Evolutionary conservation across 2,888 invertebrate species (phyloP), one percentile per base, ranked within the genome.

Genomic region (Neoaliturus tenellus): DNA sequence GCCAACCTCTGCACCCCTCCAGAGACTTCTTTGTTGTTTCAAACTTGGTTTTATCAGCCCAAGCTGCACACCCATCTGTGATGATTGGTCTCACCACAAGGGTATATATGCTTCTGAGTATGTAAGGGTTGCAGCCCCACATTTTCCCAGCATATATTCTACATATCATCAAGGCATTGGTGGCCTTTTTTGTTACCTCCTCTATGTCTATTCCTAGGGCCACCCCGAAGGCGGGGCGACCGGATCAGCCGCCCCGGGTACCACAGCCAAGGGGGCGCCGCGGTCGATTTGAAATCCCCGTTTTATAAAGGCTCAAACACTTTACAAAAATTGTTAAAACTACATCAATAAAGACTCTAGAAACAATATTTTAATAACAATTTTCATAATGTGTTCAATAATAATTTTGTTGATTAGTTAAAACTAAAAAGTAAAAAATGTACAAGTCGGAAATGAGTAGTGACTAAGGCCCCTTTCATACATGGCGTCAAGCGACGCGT

Each of bases 1-100:
- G 51, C 51, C n/a, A 51, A n/a, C 51, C 51, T 51, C 51, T 51
- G 51, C n/a, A 51, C 51, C n/a, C n/a, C 51, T 51, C 51, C n/a
- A 51, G 17, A n/a, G 51, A 10, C n/a, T 51, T 17, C 51, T n/a
- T 51, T 51, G 51, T 51, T 51, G 51, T 17, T 51, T 51, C 51
- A 10, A 51, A 10, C 51, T 51, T 51, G 51, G 51, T 51, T n/a
- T n/a, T 51, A n/a, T n/a, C 51, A 6, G 51, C 51, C 51, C 12
- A 51, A 17, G 17, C 51, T 51, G n/a, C 51, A 51, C 51, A 51
- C 51, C 51, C 51, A 51, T 17, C 8, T 51, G 51, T 51, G 17
- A 51, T 51, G 51, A 51, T 51, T 12, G 51, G 51, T 17, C 51
- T 51, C 8, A 51, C 51, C 51, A 51, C 8, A 6, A 51, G 51